These are phyloP conservation scores for Micropoecilia bifurca DNA, from an alignment of 2,797 vertebrate genomes.

Conservation along the genomic window DNA sequence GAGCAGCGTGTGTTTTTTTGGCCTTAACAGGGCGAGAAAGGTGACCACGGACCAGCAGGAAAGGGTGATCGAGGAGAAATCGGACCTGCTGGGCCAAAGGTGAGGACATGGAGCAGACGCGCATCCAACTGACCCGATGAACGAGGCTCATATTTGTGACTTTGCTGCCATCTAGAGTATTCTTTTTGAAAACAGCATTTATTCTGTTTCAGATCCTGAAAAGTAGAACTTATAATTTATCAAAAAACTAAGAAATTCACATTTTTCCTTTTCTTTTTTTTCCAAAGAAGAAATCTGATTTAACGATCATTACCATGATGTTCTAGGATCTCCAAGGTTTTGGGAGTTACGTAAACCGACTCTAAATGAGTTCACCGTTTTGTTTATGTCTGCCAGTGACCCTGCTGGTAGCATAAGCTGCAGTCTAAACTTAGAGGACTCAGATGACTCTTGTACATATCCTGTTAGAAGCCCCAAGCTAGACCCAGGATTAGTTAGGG, in stretches of 20 bases:
- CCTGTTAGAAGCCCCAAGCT: slow-evolving; percentile 53
- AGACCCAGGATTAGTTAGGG: slow-evolving; percentile 46
- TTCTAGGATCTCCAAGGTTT: slow-evolving; percentile 36
- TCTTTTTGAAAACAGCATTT: neutral
- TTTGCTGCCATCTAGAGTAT: slow-evolving; percentile 71
- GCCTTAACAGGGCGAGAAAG: slow-evolving; percentile 88
- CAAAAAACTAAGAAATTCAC: neutral
- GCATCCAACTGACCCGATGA: neutral
- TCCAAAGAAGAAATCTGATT: slow-evolving; percentile 33
- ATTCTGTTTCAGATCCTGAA: neutral
- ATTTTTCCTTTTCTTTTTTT: neutral
- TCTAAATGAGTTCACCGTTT: slow-evolving; percentile 49
- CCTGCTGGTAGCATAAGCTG: slow-evolving; percentile 66
- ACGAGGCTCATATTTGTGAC: neutral
- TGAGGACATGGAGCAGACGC: slow-evolving; percentile 68
- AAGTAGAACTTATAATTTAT: slow-evolving; percentile 14
- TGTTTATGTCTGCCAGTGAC: slow-evolving; percentile 72
- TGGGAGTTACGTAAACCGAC: slow-evolving; percentile 49
- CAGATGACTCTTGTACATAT: slow-evolving; percentile 56
- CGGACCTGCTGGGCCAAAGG: slow-evolving; percentile 90
- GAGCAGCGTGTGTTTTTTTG: slow-evolving; percentile 8
- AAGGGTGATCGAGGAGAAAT: slow-evolving; percentile 91
- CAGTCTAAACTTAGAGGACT: slow-evolving; percentile 69
- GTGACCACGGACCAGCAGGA: slow-evolving; percentile 89
- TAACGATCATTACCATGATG: slow-evolving; percentile 44